Evolutionary conservation across 1,140 invertebrate species (phyloP), one percentile per base, ranked within the genome.

Genomic region (Pteromalus puparum): DNA sequence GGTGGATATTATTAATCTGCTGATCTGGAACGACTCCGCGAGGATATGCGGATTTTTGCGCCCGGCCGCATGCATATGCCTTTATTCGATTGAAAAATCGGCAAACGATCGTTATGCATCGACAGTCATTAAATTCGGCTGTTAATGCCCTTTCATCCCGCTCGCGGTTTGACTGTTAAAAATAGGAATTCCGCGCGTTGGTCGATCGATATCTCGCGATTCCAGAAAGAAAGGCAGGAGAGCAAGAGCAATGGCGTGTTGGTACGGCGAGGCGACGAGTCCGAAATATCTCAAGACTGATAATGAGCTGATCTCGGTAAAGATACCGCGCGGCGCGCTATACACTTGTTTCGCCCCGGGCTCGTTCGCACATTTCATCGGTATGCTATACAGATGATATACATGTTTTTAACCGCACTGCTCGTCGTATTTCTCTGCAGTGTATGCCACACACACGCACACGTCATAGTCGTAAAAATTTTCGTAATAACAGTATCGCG

Each of bases 221-320:
- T 61, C 6, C 21, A 18, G 18, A 61, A 61, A 61, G 21, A n/a
- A 21, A 61, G 21, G 18, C 48, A 1, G 1, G 18, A 53, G 30
- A 34, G 38, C 38, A 9, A 42, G 38, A 7, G 38, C 38, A 10
- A 42, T 42, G 38, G 9, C 38, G 9, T 9, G 38, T 42, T 42
- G 6, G 10, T 12, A 42, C 7, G 1, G 46, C 46, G 53, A 61
- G 15, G 53, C 53, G 53, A n/a, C 53, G 53, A 21, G 53, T 18
- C 18, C 28, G 68, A 73, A 73, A 73, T 34, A 73, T 73, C 34
- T 73, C 30, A 73, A 1, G 21, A 73, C 72, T 73, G 72, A 73
- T 73, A 73, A 73, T 34, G 72, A 34, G 30, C 34, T 38, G 72
- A 73, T 73, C 28, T 38, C 34, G 72, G 30, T 21, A 73, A 38